phyloP scores from a whole-genome alignment of 2,888 invertebrate genomes.

The Scaptomyza caliginosa region DNA sequence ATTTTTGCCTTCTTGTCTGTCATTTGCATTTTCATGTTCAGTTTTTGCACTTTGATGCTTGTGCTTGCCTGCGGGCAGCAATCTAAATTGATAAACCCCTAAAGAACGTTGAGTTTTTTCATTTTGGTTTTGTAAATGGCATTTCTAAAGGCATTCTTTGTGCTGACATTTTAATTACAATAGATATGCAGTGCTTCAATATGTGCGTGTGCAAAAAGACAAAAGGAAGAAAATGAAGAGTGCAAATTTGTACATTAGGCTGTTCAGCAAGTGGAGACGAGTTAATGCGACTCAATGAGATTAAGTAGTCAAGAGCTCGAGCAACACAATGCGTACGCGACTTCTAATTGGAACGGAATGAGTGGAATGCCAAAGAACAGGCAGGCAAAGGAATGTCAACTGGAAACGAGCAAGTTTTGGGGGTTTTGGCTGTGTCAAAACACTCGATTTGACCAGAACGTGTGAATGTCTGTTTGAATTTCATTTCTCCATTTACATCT shows the following conservation, averaged over 20 bases:
- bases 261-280: slow-evolving; percentile 60
- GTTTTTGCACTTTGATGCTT: slow-evolving; percentile 35
- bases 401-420: not conserved
- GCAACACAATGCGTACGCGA: slow-evolving; percentile 9
- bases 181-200: not conserved
- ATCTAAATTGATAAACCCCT: slow-evolving; percentile 58
- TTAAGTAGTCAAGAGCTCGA: slow-evolving; percentile 68
- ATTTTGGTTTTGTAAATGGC: slow-evolving; percentile 29
- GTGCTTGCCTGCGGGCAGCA: slow-evolving; percentile 45
- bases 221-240: not conserved
- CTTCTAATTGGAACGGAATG: slow-evolving; percentile 53
- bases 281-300: slow-evolving; percentile 71
- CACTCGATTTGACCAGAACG: slow-evolving; percentile 47
- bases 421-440: slow-evolving; percentile 36
- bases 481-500: not conserved
- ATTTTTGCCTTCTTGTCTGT: slow-evolving; percentile 15
- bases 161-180: slow-evolving; percentile 75
- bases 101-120: slow-evolving; percentile 23
- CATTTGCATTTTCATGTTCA: slow-evolving; percentile 27
- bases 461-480: slow-evolving; percentile 26
- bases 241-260: slow-evolving; percentile 37
- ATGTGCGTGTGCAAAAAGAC: not conserved
- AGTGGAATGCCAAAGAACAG: slow-evolving; percentile 15
- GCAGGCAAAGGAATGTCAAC: not conserved
- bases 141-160: slow-evolving; percentile 27